A percentile compares a stretch with the other conserved stretches of the same genome.
Evolutionary conservation across 2,888 invertebrate species (phyloP).

Genomic region (Aleiodes leptofemur): DNA sequence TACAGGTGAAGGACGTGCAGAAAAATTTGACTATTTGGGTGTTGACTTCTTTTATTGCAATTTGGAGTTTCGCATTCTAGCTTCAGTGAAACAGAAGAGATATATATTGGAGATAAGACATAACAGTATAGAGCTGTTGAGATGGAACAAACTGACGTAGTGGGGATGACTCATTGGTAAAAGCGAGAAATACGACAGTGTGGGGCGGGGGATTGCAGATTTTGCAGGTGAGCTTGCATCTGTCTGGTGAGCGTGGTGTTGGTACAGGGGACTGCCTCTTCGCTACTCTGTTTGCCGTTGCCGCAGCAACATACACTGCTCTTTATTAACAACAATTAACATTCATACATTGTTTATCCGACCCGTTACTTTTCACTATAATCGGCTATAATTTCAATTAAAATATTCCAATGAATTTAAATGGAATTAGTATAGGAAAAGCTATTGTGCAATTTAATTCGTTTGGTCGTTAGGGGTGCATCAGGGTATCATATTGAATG

Average conservation of each 20-base stretch:
- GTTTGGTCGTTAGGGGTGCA: conserved; percentile 49
- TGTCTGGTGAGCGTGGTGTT: conserved; percentile 54
- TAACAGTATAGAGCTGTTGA: not conserved
- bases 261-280: conserved; percentile 69
- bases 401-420: conserved; percentile 31
- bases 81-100: too few species aligned
- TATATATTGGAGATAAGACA: too few species aligned
- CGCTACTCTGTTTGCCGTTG: conserved; percentile 73
- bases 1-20: too few species aligned
- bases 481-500: conserved; percentile 56
- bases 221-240: conserved; percentile 60
- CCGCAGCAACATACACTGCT: conserved; percentile 74
- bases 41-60: not conserved
- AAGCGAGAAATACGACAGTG: not conserved
- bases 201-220: conserved; percentile 54
- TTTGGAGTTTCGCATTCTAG: not conserved
- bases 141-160: conserved; percentile 2
- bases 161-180: conserved; percentile 25
- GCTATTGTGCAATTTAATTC: conserved; percentile 41
- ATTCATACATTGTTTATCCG: conserved; percentile 67
- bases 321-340: conserved; percentile 76
- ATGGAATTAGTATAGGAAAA: not conserved
- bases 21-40: too few species aligned
- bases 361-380: conserved; percentile 57
- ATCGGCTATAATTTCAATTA: conserved; percentile 56